Evolutionary conservation across 2,888 invertebrate species (phyloP).

Genomic region (Plagodis dolabraria): DNA sequence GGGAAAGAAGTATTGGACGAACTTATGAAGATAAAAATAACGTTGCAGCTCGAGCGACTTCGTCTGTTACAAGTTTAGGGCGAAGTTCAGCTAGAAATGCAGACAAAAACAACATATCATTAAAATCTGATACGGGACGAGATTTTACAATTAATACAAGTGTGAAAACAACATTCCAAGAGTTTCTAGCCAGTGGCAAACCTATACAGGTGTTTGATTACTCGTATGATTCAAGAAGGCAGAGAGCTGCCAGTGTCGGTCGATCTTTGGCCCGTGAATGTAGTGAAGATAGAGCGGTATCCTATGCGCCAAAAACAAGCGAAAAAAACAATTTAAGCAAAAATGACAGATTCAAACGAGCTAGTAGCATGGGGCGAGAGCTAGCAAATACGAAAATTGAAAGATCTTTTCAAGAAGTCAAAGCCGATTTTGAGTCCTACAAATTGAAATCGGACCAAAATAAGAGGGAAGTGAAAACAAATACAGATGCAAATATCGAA

Average conservation of each 20-base stretch:
- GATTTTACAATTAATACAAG: constrained; percentile 74
- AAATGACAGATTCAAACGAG: constrained; percentile 55
- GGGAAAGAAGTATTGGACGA: constrained; percentile 54
- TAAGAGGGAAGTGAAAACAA: background rate
- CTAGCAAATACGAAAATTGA: constrained; percentile 36
- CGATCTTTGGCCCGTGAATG: constrained; percentile 50
- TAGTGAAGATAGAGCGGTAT: constrained; percentile 35
- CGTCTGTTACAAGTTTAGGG: constrained; percentile 44
- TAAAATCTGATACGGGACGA: constrained; percentile 54
- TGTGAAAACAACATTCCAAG: constrained; percentile 68
- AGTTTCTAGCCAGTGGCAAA: constrained; percentile 46
- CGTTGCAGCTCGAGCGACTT: constrained; percentile 26
- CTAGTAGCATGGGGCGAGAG: constrained; percentile 69
- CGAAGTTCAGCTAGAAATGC: constrained; percentile 32
- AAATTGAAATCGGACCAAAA: constrained; percentile 34
- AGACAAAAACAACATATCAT: constrained; percentile 47
- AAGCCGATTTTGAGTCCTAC: constrained; percentile 67
- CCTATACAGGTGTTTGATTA: constrained; percentile 47
- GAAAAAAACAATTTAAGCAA: constrained; percentile 34
- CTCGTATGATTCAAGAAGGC: constrained; percentile 58
- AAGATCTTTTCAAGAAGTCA: constrained; percentile 65
- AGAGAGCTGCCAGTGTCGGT: constrained; percentile 73
- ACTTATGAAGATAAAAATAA: constrained; percentile 7
- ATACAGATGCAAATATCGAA: constrained; percentile 27
- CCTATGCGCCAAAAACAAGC: constrained; percentile 10